Base-by-base conservation (phyloP, 1,140 invertebrate genomes). In the Cotesia typhae region DNA sequence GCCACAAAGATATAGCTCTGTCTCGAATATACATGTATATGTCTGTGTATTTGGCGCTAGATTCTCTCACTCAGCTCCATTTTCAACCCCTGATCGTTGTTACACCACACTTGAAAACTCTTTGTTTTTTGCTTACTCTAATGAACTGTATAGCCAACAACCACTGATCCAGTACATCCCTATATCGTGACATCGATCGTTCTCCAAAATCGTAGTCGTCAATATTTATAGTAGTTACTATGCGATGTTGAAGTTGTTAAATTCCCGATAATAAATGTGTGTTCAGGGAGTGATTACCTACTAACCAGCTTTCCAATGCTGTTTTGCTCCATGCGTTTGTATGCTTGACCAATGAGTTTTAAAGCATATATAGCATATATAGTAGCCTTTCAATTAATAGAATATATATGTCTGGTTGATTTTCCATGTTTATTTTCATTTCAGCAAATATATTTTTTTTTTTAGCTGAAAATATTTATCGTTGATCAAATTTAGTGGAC, bases 211-310 rank as follows among this genome's bases (percentile, higher is more conserved):
- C 75, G 81, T 81, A 76, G 80, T 83, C 80, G 80, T 79, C 73
- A 74, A 78, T 85, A 84, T 85, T 85, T 86, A 85, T 79, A 79
- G 73, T 69, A 75, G 53, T 75, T 75, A 59, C 77, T 76, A 70
- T 74, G 74, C 78, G 79, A 83, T 80, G 80, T 82, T 81, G 79
- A 83, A 84, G 81, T 79, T 81, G 81, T 84, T 83, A 82, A 85
- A 84, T 84, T 79, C 80, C 78, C 79, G 79, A 84, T 85, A 84
- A 83, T 85, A 82, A 85, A 85, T 83, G 80, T 80, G 80, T 77
- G 74, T 76, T 79, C 73, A 66, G 60, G 79, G 77, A 78, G 74
- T 75, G 73, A 81, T 80, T 79, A 79, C 76, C 63, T 66, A 69
- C 72, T 61, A 59, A 72, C 69, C 69, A 10, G 52, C 6, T 63